phyloP scores from a whole-genome alignment of 2,113 vertebrate species.

The Syrmaticus mikado region DNA sequence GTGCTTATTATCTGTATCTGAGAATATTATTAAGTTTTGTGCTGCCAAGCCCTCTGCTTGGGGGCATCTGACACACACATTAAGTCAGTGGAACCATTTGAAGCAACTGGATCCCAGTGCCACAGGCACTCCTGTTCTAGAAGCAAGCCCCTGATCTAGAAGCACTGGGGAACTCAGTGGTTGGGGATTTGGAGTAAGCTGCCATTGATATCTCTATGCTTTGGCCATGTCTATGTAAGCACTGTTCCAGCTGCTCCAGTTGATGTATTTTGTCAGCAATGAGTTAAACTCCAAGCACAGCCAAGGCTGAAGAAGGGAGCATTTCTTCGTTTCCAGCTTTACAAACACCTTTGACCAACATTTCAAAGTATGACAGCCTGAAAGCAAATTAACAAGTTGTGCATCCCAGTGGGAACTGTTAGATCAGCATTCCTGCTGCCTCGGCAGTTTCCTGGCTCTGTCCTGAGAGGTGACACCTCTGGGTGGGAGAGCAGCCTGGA shows the following conservation, averaged over 20 bases:
- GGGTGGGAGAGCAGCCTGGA: neutral
- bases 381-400: neutral
- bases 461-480: neutral
- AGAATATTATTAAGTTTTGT: neutral
- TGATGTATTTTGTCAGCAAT: neutral
- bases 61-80: neutral
- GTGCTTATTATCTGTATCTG: neutral
- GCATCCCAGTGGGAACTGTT: neutral
- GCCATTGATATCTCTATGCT: neutral
- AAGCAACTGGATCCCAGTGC: neutral
- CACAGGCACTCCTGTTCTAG: neutral
- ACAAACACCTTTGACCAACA: slow-evolving; percentile 29
- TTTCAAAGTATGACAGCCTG: neutral
- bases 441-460: neutral
- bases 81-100: neutral
- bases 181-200: neutral
- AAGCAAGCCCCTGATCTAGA: neutral
- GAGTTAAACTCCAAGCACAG: neutral
- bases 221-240: neutral
- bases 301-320: neutral
- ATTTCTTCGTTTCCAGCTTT: slow-evolving; percentile 37
- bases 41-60: neutral
- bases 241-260: neutral
- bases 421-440: neutral
- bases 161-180: neutral